Evolutionary conservation across 1,140 invertebrate species (phyloP), one percentile per base, ranked within the genome.

Genomic region (Saxidomus purpurata): DNA sequence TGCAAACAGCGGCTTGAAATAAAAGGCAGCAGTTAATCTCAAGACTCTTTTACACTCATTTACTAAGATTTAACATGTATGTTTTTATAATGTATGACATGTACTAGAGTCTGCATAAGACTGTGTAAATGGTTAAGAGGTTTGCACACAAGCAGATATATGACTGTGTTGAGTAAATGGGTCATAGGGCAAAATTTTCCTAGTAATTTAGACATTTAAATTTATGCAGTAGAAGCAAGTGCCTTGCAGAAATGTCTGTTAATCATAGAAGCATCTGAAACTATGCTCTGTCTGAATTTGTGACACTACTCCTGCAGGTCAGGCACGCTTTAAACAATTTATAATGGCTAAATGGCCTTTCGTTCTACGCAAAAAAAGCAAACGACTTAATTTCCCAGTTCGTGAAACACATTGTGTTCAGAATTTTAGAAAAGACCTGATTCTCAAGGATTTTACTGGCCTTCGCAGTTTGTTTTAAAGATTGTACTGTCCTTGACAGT

Each of bases 21-120:
- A 13, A 52, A 77, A 77, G 74, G 74, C 74, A 77, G 74, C 74
- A 77, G 40, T 77, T 28, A 25, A 49, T 77, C 49, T 31, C 22
- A 77, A 11, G 59, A 25, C 59, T 25, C 25, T 1, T 28, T 28
- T 28, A n/a, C 19, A n/a, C 59, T 63, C 59, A 59, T 59, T 59
- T 59, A 63, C 59, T 63, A 63, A 28, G n/a, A 63, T 13, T 15
- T 22, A n/a, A 63, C 8, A 6, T 9, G 19, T n/a, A 63, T 63
- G 11, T 63, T n/a, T 63, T 25, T 63, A 25, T 63, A 63, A 9
- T n/a, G n/a, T n/a, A n/a, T 63, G 25, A 63, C 11, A n/a, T 63
- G 25, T 28, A 63, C 15, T 28, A n/a, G 25, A 63, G 25, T 11
- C 25, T 6, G n/a, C 25, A n/a, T 63, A 2, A 28, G 59, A 28